phyloP scores from a whole-genome alignment of 2,797 vertebrate species.

The Hypotaenidia philippensis region DNA sequence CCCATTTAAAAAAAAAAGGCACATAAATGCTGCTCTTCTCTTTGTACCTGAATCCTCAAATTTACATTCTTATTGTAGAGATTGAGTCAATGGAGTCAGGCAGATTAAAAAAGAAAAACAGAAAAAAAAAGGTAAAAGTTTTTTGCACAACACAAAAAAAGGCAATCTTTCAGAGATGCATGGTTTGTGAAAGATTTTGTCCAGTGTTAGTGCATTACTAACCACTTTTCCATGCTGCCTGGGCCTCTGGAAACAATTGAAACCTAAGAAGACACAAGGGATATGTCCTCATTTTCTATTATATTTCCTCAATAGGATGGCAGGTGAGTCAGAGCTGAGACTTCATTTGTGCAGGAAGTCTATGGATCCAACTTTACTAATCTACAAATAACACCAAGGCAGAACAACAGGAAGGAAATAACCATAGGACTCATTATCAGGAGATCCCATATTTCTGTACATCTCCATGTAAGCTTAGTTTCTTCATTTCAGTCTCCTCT shows the following conservation, averaged over 20 bases:
- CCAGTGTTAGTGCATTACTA: neutral
- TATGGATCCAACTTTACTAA: slow-evolving; percentile 36
- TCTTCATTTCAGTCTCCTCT: neutral
- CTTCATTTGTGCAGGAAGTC: slow-evolving; percentile 46
- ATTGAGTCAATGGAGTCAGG: neutral
- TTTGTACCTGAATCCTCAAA: neutral
- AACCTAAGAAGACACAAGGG: slow-evolving; percentile 50
- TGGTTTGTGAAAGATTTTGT: slow-evolving; percentile 5
- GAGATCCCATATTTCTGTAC: neutral
- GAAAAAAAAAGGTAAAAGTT: neutral
- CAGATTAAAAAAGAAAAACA: neutral
- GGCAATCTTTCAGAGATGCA: neutral
- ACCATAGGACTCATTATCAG: neutral
- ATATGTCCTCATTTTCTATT: slow-evolving; percentile 51
- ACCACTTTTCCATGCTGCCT: slow-evolving; percentile 47
- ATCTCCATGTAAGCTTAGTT: neutral
- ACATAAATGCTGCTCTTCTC: neutral
- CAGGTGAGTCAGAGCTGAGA: slow-evolving; percentile 55
- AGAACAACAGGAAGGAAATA: slow-evolving; percentile 50
- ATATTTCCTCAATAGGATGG: slow-evolving; percentile 44
- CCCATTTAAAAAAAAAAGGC: neutral
- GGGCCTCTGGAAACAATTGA: slow-evolving; percentile 49
- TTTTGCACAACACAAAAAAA: slow-evolving; percentile 32
- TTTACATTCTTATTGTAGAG: neutral
- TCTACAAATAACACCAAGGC: neutral